Percentiles rank a stretch among this genome's conserved stretches.
Evolutionary conservation across 2,888 invertebrate genomes (phyloP).

Genomic region (Euzophera pinguis): DNA sequence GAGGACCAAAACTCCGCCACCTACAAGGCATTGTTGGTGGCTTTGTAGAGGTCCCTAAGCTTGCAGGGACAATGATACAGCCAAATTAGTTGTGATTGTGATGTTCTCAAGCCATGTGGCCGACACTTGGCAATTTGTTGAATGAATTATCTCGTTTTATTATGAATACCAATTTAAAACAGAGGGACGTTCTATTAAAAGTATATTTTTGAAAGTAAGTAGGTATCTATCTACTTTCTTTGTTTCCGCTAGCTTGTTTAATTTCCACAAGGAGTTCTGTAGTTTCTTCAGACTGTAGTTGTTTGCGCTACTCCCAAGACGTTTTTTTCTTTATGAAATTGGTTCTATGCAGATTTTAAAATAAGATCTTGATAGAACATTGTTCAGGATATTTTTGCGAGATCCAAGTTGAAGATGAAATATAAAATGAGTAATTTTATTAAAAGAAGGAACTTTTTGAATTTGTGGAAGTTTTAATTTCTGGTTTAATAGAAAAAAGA

Average conservation of each 20-base stretch:
- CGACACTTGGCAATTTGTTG: too few species aligned
- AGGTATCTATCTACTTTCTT: constrained; percentile 8
- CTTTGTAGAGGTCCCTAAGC: too few species aligned
- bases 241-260: constrained; percentile 10
- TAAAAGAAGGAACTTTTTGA: constrained; percentile 7
- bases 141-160: too few species aligned
- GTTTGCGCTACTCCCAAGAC: constrained; percentile 6
- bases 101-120: too few species aligned
- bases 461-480: constrained; percentile 9
- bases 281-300: constrained; percentile 8
- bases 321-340: constrained; percentile 11
- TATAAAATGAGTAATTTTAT: constrained; percentile 19
- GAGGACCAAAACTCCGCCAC: too few species aligned
- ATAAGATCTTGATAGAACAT: constrained; percentile 7
- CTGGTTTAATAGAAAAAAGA: constrained; percentile 23
- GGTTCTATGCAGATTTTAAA: constrained; percentile 11
- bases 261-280: constrained; percentile 11
- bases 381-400: constrained; percentile 5
- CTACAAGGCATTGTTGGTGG: too few species aligned
- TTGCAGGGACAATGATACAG: too few species aligned
- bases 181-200: neutral
- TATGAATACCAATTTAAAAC: too few species aligned
- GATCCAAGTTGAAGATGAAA: neutral
- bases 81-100: too few species aligned
- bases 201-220: constrained; percentile 2